phyloP scores from a whole-genome alignment of 1,140 invertebrate species.

The Nylanderia fulva region DNA sequence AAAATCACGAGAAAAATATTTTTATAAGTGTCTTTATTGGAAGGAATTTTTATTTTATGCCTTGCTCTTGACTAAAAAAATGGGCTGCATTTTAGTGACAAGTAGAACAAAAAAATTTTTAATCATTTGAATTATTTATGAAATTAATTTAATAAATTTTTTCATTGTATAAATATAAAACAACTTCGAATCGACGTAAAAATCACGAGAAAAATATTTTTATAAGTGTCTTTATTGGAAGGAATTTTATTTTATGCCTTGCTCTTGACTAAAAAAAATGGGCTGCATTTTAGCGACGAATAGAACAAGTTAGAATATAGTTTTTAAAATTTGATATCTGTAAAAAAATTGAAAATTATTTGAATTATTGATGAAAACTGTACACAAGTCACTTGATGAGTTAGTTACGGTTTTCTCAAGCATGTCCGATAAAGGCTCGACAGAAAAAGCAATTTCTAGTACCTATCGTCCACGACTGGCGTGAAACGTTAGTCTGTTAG shows the following conservation, averaged over 20 bases:
- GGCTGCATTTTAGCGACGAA: not conserved
- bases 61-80: too few relatives aligned
- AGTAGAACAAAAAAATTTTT: too few relatives aligned
- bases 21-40: too few relatives aligned
- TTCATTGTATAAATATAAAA: too few relatives aligned
- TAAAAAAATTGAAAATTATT: slow-evolving; percentile 23
- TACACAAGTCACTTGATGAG: not conserved
- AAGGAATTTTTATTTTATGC: too few relatives aligned
- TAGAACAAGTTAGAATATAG: not conserved
- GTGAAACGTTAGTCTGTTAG: slow-evolving; percentile 38
- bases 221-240: not conserved
- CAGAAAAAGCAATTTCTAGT: slow-evolving; percentile 35
- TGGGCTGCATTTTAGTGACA: too few relatives aligned
- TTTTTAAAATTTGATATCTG: not conserved
- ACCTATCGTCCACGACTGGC: slow-evolving; percentile 7
- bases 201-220: not conserved
- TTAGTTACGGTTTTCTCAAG: not conserved
- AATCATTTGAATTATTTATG: too few relatives aligned
- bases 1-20: too few relatives aligned
- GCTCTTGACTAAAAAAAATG: not conserved
- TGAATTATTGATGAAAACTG: slow-evolving; percentile 12
- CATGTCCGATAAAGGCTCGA: not conserved
- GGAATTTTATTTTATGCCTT: not conserved
- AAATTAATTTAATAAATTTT: too few relatives aligned
- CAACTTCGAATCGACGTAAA: not conserved